Evolutionary conservation across 2,888 invertebrate species (phyloP), one percentile per base, ranked within the genome.

Genomic region (Rhopalosiphum nymphaeae): DNA sequence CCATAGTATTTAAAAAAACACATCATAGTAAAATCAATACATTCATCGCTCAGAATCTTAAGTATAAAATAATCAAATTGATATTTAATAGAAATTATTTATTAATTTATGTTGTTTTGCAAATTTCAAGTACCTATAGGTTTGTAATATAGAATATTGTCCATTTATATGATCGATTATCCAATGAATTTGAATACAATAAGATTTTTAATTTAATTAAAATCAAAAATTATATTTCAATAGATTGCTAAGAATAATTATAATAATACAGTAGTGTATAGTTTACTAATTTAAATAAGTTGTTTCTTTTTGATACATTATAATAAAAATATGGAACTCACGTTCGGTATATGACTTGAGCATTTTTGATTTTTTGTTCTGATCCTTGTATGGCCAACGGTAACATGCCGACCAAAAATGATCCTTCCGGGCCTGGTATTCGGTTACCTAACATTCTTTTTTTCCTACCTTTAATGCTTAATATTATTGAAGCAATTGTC

Each of bases 371-470:
- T 29, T 86, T 11, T 53, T 84, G 36, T 90, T 90, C 90, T 9
- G 93, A 86, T 10, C 86, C 93, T 61, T 61, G 36, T 61, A 94
- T 3, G 21, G 53, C 36, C 10, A 94, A 10, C n/a, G 93, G 90
- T 42, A 94, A 56, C 1, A 90, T 0, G 1, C 93, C 93, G 1
- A 94, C 16, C 2, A 90, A 16, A 16, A 46, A 85, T 1, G 7
- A 7, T 61, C 93, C 93, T 16, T 90, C 61, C 3, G 90, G 86
- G 9, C 93, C 93, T 0, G 89, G 84, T 90, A 94, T 94, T 90
- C 26, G 57, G 42, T 57, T 61, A 10, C 86, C 90, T 49, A 94
- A 94, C 2, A 85, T 57, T 61, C 56, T 46, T 49, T 29, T 90
- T 29, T 86, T 85, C 25, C 61, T 85, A 26, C 57, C 56, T 56